Evolutionary conservation across 2,113 vertebrate species (phyloP).

Genomic region (Austrofundulus limnaeus): DNA sequence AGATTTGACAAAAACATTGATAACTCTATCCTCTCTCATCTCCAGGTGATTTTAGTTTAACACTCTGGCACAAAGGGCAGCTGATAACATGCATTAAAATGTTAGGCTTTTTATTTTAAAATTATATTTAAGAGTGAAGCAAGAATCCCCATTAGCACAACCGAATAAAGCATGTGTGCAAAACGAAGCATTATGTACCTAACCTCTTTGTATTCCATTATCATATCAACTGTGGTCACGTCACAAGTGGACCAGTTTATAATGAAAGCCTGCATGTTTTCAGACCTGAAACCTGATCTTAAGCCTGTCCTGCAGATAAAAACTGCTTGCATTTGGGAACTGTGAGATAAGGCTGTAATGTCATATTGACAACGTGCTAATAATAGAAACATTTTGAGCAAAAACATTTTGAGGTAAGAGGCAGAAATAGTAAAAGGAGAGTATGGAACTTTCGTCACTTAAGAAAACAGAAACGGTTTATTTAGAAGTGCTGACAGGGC

Average conservation of each 20-base stretch:
- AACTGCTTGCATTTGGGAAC: conserved; percentile 44
- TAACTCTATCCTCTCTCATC: too few relatives aligned
- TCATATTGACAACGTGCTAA: conserved; percentile 41
- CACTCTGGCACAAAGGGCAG: too few relatives aligned
- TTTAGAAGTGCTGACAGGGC: conserved; percentile 38
- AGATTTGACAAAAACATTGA: too few relatives aligned
- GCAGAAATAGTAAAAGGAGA: conserved; percentile 26
- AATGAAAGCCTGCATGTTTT: neutral
- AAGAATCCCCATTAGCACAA: too few relatives aligned
- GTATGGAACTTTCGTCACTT: conserved; percentile 23
- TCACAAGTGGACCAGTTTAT: neutral
- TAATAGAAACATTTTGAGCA: conserved; percentile 53
- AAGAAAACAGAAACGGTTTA: conserved; percentile 29
- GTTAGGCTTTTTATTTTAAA: too few relatives aligned
- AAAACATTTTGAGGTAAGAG: conserved; percentile 38
- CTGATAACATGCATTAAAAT: too few relatives aligned
- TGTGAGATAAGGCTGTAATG: conserved; percentile 47
- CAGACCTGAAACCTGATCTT: conserved; percentile 31
- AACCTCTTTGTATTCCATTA: neutral
- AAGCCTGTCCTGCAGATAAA: conserved; percentile 25
- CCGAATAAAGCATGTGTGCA: too few relatives aligned
- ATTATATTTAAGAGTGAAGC: too few relatives aligned
- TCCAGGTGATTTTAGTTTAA: too few relatives aligned
- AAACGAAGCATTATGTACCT: too few relatives aligned
- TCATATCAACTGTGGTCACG: neutral